Evolutionary conservation across 2,797 vertebrate species (phyloP).

Genomic region (Spheniscus humboldti): DNA sequence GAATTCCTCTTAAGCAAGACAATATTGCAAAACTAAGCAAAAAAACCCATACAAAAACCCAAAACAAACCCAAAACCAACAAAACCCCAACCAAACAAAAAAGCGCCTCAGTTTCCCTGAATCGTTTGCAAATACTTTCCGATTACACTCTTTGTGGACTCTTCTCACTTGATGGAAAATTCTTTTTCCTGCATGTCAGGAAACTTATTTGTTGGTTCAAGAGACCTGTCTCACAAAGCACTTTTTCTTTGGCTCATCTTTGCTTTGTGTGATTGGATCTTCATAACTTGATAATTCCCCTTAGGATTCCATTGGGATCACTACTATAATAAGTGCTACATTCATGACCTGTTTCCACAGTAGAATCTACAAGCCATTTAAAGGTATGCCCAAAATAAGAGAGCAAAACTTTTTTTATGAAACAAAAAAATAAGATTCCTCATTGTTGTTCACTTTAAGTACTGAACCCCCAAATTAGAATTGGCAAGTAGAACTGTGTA

Average conservation of each 20-base stretch:
- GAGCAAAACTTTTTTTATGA: neutral
- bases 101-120: neutral
- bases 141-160: neutral
- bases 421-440: neutral
- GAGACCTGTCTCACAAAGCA: neutral
- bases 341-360: neutral
- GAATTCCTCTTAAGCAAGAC: neutral
- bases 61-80: neutral
- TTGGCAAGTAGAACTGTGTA: neutral
- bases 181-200: neutral
- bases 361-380: neutral
- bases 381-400: neutral
- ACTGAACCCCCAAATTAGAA: neutral
- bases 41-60: too few species aligned
- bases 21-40: neutral
- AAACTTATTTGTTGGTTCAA: neutral
- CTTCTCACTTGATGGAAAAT: neutral
- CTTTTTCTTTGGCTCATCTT: neutral
- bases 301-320: neutral
- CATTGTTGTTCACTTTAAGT: neutral
- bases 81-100: neutral
- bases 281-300: neutral
- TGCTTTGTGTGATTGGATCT: neutral
- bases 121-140: neutral
- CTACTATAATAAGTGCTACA: neutral